Evolutionary conservation across 2,797 vertebrate genomes (phyloP), one percentile per base, ranked within the genome.

Genomic region (Chelon labrosus): DNA sequence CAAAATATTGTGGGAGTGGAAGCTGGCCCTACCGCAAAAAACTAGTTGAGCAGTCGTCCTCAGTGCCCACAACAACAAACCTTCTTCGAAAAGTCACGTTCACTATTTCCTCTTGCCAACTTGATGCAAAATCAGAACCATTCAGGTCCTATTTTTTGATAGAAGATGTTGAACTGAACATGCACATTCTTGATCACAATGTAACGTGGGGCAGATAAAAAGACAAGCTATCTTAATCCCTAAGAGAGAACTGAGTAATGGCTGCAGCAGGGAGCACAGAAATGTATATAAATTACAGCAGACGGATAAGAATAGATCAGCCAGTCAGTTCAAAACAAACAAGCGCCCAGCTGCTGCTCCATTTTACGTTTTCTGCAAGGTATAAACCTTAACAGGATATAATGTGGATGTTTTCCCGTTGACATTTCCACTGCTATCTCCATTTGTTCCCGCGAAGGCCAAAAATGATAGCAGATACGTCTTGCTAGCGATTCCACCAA

Each of bases 171-270:
- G 5, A 61, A 10, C 12, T 25, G 22, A 19, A 53, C 50, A 54
- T 14, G 19, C 42, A 47, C 27, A 76, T 17, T 77, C 31, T 54
- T 77, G 73, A 85, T 85, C 75, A 51, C 69, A 70, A 60, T 85
- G 76, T 79, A 75, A 82, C 72, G 70, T 78, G 38, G 27, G 77
- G 56, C 16, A 22, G 20, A 83, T 75, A 49, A 52, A 72, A 70
- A 73, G 75, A 79, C 79, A 70, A 83, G 70, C 25, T 53, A 51
- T 81, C 75, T 85, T 72, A 81, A 85, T 82, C 70, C 65, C 54
- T 38, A n/a, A 69, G 66, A 75, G 60, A n/a, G 55, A 84, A 84
- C 62, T 80, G 75, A 79, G 72, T 85, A 70, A 74, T 42, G 6
- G 5, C 41, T 49, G 62, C 72, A 52, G 68, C 53, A 67, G 68